These are phyloP conservation scores for Parapristionchus giblindavisi DNA, from an alignment of 2,888 invertebrate species.

Conservation along the genomic window DNA sequence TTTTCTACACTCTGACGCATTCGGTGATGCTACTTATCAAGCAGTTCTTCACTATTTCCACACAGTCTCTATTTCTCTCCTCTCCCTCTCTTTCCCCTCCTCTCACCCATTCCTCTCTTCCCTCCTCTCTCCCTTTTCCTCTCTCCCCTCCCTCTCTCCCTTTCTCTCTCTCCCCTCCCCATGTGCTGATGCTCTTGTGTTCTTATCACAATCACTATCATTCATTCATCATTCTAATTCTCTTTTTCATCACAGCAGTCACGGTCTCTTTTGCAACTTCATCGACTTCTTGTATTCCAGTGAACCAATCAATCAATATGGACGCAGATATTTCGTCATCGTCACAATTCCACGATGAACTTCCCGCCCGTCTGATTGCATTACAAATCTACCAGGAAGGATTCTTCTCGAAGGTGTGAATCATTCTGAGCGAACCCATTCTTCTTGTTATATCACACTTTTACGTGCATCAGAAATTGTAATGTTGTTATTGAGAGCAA, in stretches of 20 bases:
- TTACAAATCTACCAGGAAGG: constrained; percentile 27
- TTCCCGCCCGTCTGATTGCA: background rate
- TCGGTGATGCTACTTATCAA: constrained; percentile 1
- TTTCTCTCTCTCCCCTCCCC: background rate
- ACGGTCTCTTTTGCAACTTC: no score
- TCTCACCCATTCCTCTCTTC: background rate
- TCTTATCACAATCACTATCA: no score
- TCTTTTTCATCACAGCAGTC: no score
- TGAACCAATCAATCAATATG: no score
- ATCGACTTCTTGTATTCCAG: no score
- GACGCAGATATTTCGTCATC: no score
- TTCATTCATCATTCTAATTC: no score
- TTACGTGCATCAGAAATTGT: no score
- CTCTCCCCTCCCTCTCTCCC: background rate
- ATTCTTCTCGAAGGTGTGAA: constrained; percentile 1
- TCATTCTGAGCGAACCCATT: no score
- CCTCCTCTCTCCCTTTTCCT: background rate
- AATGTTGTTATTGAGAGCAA: no score
- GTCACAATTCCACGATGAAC: constrained; percentile 10
- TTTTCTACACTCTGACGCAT: background rate
- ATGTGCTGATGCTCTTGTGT: no score
- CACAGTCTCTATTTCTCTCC: background rate
- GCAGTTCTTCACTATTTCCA: background rate
- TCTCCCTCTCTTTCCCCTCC: constrained; percentile 11
- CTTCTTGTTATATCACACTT: no score